Evolutionary conservation across 2,113 vertebrate genomes (phyloP).

Genomic region (Tylochromis polylepis): DNA sequence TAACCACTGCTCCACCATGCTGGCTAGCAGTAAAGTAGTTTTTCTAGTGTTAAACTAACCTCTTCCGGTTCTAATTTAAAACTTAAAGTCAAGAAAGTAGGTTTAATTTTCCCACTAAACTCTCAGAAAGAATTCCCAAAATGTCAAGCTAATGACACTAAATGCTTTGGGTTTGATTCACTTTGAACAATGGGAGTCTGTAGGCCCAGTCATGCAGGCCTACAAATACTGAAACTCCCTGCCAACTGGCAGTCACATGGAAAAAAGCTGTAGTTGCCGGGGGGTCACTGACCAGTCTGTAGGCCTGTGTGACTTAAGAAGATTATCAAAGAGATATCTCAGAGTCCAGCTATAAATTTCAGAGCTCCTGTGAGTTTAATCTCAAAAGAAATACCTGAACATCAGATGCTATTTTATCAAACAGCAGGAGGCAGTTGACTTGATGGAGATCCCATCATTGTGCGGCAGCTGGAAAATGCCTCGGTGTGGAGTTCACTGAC

Average conservation of each 20-base stretch:
- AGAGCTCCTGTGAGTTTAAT: background rate
- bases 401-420: background rate
- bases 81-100: background rate
- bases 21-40: background rate
- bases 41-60: background rate
- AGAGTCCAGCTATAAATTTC: background rate
- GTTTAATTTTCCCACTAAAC: background rate
- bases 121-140: background rate
- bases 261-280: background rate
- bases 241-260: background rate
- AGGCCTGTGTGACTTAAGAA: accelerated
- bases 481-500: slow-evolving; percentile 17
- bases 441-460: slow-evolving; percentile 2
- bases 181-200: background rate
- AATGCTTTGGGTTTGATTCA: background rate
- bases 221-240: background rate
- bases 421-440: background rate
- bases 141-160: accelerated
- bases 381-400: background rate
- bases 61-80: accelerated
- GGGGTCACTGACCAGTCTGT: background rate
- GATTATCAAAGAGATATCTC: background rate
- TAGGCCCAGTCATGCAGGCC: background rate
- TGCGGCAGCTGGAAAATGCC: slow-evolving; percentile 23
- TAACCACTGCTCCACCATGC: no score